Evolutionary conservation across 2,888 invertebrate species (phyloP).

Genomic region (Eledone cirrhosa): DNA sequence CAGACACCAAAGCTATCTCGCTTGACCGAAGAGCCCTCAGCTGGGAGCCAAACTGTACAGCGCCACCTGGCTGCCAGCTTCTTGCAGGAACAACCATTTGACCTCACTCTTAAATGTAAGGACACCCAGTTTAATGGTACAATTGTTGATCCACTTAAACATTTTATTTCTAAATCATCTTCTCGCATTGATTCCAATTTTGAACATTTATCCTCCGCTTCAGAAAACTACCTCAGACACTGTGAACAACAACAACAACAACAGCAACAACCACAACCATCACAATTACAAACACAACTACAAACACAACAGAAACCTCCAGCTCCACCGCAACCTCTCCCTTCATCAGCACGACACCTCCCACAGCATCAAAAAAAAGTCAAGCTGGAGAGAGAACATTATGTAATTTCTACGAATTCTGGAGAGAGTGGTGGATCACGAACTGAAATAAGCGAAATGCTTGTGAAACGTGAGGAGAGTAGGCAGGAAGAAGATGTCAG

Average conservation of each 20-base stretch:
- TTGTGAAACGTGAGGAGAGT: constrained; percentile 15
- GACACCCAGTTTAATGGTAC: constrained; percentile 25
- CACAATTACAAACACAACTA: not conserved
- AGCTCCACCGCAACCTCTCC: not conserved
- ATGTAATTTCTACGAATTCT: constrained; percentile 14
- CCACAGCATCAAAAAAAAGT: constrained; percentile 23
- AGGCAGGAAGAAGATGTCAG: constrained; percentile 23
- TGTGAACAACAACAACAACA: constrained; percentile 24
- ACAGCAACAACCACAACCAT: constrained; percentile 5
- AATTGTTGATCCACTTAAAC: constrained; percentile 21
- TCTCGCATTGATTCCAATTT: constrained; percentile 28
- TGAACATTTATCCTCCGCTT: constrained; percentile 25
- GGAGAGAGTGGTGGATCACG: constrained; percentile 15
- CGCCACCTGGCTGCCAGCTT: constrained; percentile 25
- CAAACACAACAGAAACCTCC: not conserved
- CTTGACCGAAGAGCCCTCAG: constrained; percentile 27
- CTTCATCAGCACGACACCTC: not conserved
- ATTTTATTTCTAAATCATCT: constrained; percentile 28
- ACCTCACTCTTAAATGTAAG: constrained; percentile 29
- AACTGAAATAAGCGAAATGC: constrained; percentile 22
- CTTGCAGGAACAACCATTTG: constrained; percentile 28
- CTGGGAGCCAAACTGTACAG: constrained; percentile 23
- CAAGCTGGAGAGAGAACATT: constrained; percentile 21
- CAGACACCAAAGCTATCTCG: constrained; percentile 26
- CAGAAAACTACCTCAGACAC: constrained; percentile 29